Evolutionary conservation across 2,113 vertebrate genomes (phyloP).

Genomic region (Protomyctophum bolini): DNA sequence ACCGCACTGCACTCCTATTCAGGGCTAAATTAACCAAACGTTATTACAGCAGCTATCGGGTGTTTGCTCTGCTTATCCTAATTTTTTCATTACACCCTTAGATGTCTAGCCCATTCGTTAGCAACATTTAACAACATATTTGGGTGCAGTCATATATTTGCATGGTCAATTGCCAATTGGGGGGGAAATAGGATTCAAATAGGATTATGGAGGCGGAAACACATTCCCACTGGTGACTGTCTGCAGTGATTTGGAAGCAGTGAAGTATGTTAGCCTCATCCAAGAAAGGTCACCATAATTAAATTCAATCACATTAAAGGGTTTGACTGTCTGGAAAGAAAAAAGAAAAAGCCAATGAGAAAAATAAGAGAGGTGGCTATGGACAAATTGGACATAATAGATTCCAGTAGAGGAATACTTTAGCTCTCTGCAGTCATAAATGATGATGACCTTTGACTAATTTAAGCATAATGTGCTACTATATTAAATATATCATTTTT

Average conservation of each 20-base stretch:
- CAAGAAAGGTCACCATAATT: conserved; percentile 76
- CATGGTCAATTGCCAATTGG: conserved; percentile 42
- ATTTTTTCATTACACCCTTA: conserved; percentile 45
- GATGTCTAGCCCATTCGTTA: conserved; percentile 39
- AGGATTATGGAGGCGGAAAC: conserved; percentile 42
- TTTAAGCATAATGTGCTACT: conserved; percentile 28
- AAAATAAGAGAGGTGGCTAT: conserved; percentile 55
- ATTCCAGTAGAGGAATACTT: conserved; percentile 23
- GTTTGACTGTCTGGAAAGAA: conserved; percentile 52
- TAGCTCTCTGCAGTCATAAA: conserved; percentile 39
- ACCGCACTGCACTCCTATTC: conserved; percentile 16
- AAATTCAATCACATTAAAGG: conserved; percentile 71
- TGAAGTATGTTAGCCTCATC: conserved; percentile 32
- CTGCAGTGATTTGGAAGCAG: conserved; percentile 32
- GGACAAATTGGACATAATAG: conserved; percentile 42
- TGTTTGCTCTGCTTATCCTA: conserved; percentile 4
- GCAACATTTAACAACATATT: conserved; percentile 51
- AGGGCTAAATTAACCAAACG: conserved; percentile 14
- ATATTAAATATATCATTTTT: not conserved
- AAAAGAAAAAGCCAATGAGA: conserved; percentile 60
- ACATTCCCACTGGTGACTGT: conserved; percentile 43
- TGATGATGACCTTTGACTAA: conserved; percentile 56
- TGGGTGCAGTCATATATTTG: conserved; percentile 33
- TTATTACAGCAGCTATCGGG: conserved; percentile 5
- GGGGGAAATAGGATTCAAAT: conserved; percentile 35